Evolutionary conservation across 2,113 vertebrate genomes (phyloP).

Genomic region (Phalacrocorax aristotelis): DNA sequence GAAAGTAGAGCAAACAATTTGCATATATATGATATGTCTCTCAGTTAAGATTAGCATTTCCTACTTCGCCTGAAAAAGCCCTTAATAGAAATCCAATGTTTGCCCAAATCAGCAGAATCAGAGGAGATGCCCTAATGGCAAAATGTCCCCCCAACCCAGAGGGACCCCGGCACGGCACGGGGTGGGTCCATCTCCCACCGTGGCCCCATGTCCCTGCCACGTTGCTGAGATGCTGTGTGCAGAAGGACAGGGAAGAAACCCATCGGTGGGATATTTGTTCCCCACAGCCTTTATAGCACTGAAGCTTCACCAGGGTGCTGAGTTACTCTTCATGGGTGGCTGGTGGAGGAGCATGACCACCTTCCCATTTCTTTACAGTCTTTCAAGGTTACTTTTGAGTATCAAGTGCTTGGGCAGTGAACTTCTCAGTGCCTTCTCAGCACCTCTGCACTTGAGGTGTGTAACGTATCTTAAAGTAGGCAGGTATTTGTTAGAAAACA

Average conservation of each 20-base stretch:
- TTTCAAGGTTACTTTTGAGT: background rate
- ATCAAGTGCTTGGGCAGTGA: background rate
- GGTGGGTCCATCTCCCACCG: background rate
- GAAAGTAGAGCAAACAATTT: constrained; percentile 69
- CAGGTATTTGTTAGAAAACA: background rate
- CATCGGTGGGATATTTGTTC: background rate
- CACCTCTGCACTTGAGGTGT: background rate
- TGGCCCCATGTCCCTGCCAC: background rate
- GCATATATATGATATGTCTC: constrained; percentile 61
- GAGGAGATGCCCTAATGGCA: background rate
- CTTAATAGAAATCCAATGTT: constrained; percentile 30
- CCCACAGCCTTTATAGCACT: background rate
- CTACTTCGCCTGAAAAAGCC: constrained; percentile 18
- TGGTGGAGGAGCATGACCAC: background rate
- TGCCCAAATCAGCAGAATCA: background rate
- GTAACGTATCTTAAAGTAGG: background rate
- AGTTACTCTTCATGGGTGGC: background rate
- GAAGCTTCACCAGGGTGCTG: background rate
- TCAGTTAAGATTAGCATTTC: constrained; percentile 63
- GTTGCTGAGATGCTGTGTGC: background rate
- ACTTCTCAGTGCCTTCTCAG: background rate
- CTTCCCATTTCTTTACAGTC: background rate
- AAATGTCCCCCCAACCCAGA: background rate
- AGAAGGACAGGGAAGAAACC: background rate
- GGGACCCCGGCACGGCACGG: background rate